Evolutionary conservation across 2,888 invertebrate species (phyloP), one percentile per base, ranked within the genome.

Genomic region (Limnephilus rhombicus): DNA sequence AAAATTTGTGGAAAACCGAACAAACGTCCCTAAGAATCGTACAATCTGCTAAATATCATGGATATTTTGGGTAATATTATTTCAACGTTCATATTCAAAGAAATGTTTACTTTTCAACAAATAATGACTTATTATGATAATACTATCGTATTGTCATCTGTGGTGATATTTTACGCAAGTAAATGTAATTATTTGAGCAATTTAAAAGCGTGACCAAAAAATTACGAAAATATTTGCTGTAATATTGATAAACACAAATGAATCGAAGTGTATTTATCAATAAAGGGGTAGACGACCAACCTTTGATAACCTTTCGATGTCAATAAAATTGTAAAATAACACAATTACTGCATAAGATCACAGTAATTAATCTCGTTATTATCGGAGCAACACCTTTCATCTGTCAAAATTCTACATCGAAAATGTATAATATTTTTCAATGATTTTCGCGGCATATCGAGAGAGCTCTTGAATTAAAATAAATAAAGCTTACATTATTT

Each of bases 311-410:
- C 83, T 83, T 83, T 83, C 7, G 83, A 83, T 83, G 31, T 37
- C 80, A 81, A 89, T 80, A 89, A 89, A 89, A 41, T 37, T 80
- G 45, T 15, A 45, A 89, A 89, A 81, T 31, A 15, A 49, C 68
- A 49, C 88, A 53, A n/a, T 68, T 85, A 53, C 49, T 85, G 49
- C 41, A 85, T 45, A 45, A 80, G 68, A 85, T 92, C 49, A 88
- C 86, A 82, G 90, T 89, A 92, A 68, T 68, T 68, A 92, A 90
- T 92, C 87, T 88, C 88, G 83, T 81, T 89, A 91, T 68, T 91
- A 68, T 91, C 49, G 29, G 68, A 91, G 92, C 89, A 91, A 91
- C 92, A 91, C 92, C 91, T 91, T 85, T 92, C 92, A 92, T 80
- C 91, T 91, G 91, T 92, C 92, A 92, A 92, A 92, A 85, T n/a